Evolutionary conservation across 2,113 vertebrate genomes (phyloP).

Genomic region (Amphilophus citrinellus): DNA sequence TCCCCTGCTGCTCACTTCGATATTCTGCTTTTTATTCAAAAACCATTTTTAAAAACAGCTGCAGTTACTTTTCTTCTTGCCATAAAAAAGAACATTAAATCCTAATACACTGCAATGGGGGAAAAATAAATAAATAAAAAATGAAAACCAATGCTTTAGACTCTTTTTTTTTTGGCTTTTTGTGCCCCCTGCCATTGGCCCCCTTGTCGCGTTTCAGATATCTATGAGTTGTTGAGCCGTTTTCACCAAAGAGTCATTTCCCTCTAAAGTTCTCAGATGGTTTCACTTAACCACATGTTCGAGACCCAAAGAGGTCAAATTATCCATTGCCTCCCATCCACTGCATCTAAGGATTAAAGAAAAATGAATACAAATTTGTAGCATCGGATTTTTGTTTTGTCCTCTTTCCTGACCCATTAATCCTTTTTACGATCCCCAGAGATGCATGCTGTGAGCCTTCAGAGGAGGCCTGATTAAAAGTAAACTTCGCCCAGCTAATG

Average conservation of each 20-base stretch:
- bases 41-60: not conserved
- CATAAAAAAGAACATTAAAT: not conserved
- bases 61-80: slow-evolving; percentile 10
- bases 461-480: slow-evolving; percentile 12
- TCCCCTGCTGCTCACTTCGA: not conserved
- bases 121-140: not conserved
- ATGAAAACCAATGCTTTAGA: not conserved
- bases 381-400: slow-evolving; percentile 6
- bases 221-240: not conserved
- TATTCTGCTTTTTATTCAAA: not conserved
- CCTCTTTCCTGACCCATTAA: slow-evolving; percentile 4
- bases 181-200: not conserved
- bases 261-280: slow-evolving; percentile 22
- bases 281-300: slow-evolving; percentile 17
- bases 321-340: not conserved
- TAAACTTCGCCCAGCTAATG: slow-evolving; percentile 14
- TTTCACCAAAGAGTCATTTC: slow-evolving; percentile 4
- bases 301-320: slow-evolving; percentile 15
- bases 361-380: slow-evolving; percentile 19
- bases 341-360: slow-evolving; percentile 14
- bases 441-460: slow-evolving; percentile 15
- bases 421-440: slow-evolving; percentile 10
- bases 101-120: not conserved
- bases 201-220: slow-evolving; percentile 12
- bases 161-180: not conserved